Evolutionary conservation across 1,140 invertebrate genomes (phyloP).

Genomic region (Aporrectodea caliginosa): DNA sequence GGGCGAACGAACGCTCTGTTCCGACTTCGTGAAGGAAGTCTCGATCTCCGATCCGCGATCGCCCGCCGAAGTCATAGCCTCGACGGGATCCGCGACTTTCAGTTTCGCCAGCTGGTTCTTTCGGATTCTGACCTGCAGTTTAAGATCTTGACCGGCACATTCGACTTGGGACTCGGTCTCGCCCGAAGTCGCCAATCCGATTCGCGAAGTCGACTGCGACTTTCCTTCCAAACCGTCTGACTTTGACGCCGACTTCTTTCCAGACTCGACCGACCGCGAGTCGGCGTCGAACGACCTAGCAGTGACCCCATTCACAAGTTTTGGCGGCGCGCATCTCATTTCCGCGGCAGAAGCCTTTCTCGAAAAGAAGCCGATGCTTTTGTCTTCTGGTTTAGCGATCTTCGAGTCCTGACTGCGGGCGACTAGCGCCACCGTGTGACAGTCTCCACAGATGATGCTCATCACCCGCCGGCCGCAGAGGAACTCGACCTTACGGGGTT

Average conservation of each 20-base stretch:
- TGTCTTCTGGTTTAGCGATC: not conserved
- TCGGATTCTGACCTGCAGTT: not conserved
- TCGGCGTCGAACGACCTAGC: too few species aligned
- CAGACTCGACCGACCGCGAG: not conserved
- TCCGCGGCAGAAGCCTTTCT: not conserved
- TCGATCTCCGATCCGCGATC: not conserved
- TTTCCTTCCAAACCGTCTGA: not conserved
- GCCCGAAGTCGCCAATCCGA: not conserved
- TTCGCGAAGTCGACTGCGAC: not conserved
- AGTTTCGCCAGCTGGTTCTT: not conserved
- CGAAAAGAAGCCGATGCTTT: not conserved
- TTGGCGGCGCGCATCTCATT: not conserved
- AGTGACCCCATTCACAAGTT: too few species aligned
- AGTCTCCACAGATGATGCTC: slow-evolving; percentile 62
- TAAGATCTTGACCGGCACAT: not conserved
- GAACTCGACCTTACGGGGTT: slow-evolving; percentile 65
- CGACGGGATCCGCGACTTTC: not conserved
- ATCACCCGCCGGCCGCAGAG: slow-evolving; percentile 66
- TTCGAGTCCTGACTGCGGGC: not conserved
- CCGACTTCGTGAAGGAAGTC: not conserved
- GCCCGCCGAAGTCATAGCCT: not conserved
- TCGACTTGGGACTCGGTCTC: not conserved
- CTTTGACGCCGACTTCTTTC: not conserved
- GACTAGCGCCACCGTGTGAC: slow-evolving; percentile 67
- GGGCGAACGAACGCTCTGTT: not conserved